A percentile compares a stretch with the other conserved stretches of the same genome.
These are phyloP conservation scores for Agrilus biguttatus DNA, from an alignment of 2,888 invertebrate genomes.

Conservation along the genomic window DNA sequence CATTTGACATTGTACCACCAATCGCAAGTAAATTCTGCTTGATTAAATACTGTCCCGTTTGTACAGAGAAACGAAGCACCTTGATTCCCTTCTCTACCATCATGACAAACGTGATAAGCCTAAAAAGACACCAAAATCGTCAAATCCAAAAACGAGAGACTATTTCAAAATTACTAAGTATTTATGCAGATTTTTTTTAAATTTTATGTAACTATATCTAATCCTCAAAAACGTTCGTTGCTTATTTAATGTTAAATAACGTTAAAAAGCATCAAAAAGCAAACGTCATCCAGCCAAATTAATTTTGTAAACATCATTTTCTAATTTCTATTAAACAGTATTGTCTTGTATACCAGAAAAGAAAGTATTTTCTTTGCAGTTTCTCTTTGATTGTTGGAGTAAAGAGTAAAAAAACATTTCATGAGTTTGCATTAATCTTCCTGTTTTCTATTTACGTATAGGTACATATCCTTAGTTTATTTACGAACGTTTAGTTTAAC, in stretches of 20 bases:
- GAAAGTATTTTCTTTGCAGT: background rate
- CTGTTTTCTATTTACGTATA: too few species aligned
- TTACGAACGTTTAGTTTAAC: too few species aligned
- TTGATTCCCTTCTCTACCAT: conserved; percentile 71
- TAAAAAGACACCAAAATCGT: conserved; percentile 21
- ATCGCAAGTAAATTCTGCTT: conserved; percentile 73
- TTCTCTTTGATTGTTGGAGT: background rate
- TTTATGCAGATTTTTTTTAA: background rate
- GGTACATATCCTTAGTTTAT: too few species aligned
- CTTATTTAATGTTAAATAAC: background rate
- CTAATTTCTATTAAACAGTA: too few species aligned
- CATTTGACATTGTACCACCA: conserved; percentile 91
- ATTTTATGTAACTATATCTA: background rate
- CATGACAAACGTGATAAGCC: conserved; percentile 81
- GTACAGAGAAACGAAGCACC: conserved; percentile 74
- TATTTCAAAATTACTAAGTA: conserved; percentile 4
- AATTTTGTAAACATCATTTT: background rate
- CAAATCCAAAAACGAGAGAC: too few species aligned
- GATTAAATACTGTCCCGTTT: conserved; percentile 77
- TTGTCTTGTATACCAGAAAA: background rate
- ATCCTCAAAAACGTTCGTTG: too few species aligned
- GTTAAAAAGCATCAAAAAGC: background rate
- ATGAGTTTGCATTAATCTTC: background rate
- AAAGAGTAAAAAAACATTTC: conserved; percentile 3
- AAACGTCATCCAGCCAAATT: background rate